phyloP scores from a whole-genome alignment of 2,797 vertebrate species.

The Linurgus olivaceus region DNA sequence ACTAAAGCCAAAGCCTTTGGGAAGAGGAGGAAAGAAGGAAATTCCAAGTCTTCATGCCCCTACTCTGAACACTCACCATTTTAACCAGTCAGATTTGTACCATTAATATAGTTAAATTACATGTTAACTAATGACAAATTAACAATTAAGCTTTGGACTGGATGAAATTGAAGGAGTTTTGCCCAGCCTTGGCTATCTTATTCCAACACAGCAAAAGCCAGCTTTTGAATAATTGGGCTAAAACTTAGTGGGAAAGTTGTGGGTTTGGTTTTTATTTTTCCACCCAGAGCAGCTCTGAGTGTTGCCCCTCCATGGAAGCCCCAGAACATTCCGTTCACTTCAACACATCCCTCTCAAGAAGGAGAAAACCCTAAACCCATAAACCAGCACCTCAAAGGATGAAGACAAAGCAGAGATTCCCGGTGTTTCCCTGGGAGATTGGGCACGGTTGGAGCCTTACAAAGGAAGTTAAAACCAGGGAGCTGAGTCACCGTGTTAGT shows the following conservation, averaged over 20 bases:
- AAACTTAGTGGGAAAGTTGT: neutral
- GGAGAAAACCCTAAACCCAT: neutral
- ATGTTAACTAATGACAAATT: neutral
- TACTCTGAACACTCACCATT: neutral
- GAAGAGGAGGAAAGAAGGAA: neutral
- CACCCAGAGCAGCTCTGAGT: neutral
- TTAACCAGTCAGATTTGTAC: neutral
- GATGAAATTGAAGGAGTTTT: neutral
- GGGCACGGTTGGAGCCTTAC: neutral
- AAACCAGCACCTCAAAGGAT: neutral
- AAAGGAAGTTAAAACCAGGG: neutral
- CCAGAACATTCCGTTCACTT: neutral
- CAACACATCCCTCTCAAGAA: neutral
- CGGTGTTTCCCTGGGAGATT: neutral
- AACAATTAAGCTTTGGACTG: neutral
- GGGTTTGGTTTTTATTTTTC: no score
- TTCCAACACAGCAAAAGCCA: neutral
- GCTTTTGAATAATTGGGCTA: neutral
- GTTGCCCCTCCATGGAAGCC: neutral
- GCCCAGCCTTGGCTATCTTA: neutral
- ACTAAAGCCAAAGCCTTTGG: neutral
- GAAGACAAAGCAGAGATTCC: neutral
- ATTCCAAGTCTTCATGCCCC: neutral
- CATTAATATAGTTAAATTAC: neutral
- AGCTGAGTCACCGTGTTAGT: neutral